Evolutionary conservation across 2,113 vertebrate genomes (phyloP), one percentile per base, ranked within the genome.

Genomic region (Gasterosteus aculeatus): DNA sequence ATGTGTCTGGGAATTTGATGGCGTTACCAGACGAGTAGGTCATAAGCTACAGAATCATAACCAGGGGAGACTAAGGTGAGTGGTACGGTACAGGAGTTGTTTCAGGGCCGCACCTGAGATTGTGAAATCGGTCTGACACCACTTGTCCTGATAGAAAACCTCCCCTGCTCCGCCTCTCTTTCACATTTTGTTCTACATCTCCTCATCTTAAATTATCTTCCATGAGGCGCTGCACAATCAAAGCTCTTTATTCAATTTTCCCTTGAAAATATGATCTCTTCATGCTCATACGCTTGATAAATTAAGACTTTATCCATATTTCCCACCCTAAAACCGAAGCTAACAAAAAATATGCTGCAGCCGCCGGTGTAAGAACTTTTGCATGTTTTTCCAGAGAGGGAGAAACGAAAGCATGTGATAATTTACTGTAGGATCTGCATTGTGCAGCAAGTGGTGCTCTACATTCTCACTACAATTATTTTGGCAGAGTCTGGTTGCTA

Each of bases 1-100:
- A 51, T 84, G 75, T 81, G 49, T 88, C 77, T 80, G 78, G 64
- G 85, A 84, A 53, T 89, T 80, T 73, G 77, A 87, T 81, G 81
- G 41, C 77, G 67, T 84, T 74, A 83, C 16, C 0, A 2, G 46
- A 62, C 76, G 69, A 81, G 77, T 70, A 57, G 75, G 82, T 87
- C 71, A 79, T 76, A 69, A 61, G 31, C 3, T 72, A 73, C 47
- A 70, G 63, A 78, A 82, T 75, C 46, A 58, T 85, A 77, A 77
- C 70, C 19, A 0, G 29, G 77, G 82, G 84, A 74, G 51, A 79
- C 57, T 64, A 69, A 70, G 75, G 64, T 44, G 80, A 76, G 66
- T 7, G 65, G 61, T 70, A 44, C 54, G 9, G 47, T 19, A 6
- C 61, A 29, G 39, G 60, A 16, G 11, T 18, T 47, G 63, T 82